Evolutionary conservation across 1,140 invertebrate species (phyloP), one percentile per base, ranked within the genome.

Genomic region (Drosophila ficusphila): DNA sequence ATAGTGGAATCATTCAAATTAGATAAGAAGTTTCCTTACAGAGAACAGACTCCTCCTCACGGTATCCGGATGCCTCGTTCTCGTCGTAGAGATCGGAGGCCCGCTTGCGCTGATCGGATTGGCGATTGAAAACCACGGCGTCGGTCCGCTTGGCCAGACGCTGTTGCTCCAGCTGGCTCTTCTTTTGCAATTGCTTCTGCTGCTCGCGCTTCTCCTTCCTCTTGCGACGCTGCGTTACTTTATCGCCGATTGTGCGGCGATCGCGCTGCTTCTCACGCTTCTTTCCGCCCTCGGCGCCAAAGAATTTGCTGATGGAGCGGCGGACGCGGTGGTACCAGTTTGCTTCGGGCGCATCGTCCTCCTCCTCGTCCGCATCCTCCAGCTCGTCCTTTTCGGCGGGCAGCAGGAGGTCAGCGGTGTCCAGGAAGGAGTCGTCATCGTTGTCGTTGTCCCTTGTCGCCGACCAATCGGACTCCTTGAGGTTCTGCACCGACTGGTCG

Each of bases 251-350:
- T 41, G 7, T 21, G n/a, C 46, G 29, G 9, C 33, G 47, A 0
- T 64, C 27, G 7, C 36, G 21, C 11, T 21, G 23, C 7, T 16
- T 0, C 7, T 25, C n/a, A 6, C 9, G 11, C 9, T 41, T 0
- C 3, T 2, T 12, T 3, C 7, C 5, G 27, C 12, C 19, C 44
- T 52, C 46, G 23, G 25, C 68, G 8, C 90, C 85, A 36, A 91
- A 86, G 0, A 91, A 11, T 0, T 78, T 73, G 0, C 52, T 60
- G 9, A 91, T 51, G 14, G 88, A 82, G 29, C 90, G 89, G 12
- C 89, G 82, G 4, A 91, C 89, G 0, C 90, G 81, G 6, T 64
- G 62, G 5, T 90, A 68, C 90, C 86, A 91, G 11, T 69, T 79
- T 39, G 36, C 67, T 3, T 34, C 11, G 7, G 9, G 3, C 12